Base-by-base conservation (phyloP, 2,113 vertebrate species). In the Vidua macroura region DNA sequence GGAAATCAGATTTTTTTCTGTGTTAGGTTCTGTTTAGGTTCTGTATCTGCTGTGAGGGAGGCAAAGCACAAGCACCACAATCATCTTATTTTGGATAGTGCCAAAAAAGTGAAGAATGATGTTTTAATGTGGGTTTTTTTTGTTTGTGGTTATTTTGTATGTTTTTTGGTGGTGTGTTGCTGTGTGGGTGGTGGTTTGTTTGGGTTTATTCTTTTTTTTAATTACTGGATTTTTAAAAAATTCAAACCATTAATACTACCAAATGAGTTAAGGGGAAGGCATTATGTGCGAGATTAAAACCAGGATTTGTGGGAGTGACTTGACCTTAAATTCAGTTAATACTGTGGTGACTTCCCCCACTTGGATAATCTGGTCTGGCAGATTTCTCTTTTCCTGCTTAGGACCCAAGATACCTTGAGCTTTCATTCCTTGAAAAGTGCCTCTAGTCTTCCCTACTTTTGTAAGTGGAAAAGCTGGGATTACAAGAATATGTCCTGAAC, bases 301-400 rank as follows among this genome's bases (percentile, higher is more conserved):
- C 51, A 48, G 62, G 81, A 79, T 92, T 92, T 95, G 80, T 89
- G 46, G 66, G 41, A 95, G 53, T 85, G 59, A 87, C 41, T 92
- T 92, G 86, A 92, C 93, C 66, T 95, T 86, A 78, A 37, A 7
- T 88, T 93, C 83, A 63, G 52, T 88, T 96, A 91, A 93, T 88
- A 16, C 76, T 84, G 52, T 82, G 39, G 25, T 85, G 49, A 28
- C 62, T 89, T 95, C 66, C 41, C 56, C 43, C 19, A 13, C 35
- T 79, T 91, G 35, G 73, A 72, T 94, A 91, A 93, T 93, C 89
- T 83, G 74, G 41, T 58, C n/a, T 76, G 78, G 16, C 66, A 74
- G 86, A 93, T 88, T 92, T 93, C 82, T 90, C 69, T 91, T 91
- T 70, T 84, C 49, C 78, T 95, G 24, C 37, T 76, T 93, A 66